A percentile compares a stretch with the other conserved stretches of the same genome.
Conservation (phyloP, 2,113 vertebrate genomes). For the Athene noctua region DNA sequence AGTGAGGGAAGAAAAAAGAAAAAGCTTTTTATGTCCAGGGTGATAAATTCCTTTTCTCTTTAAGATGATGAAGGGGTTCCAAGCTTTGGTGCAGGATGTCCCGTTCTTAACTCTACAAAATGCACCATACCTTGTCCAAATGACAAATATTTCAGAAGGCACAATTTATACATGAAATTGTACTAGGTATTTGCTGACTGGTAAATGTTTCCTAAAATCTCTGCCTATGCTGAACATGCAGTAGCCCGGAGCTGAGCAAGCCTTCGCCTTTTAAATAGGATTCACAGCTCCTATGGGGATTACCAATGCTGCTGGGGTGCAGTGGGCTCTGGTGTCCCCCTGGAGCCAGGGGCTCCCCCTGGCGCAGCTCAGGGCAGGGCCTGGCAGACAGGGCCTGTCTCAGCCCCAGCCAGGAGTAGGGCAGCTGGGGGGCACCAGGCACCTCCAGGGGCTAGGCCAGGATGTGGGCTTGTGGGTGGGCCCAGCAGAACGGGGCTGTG, state of each 20-base stretch:
- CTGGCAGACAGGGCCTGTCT: not conserved
- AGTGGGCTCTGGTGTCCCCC: not conserved
- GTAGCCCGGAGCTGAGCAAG: not conserved
- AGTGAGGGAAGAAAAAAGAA: not conserved
- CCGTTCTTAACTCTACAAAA: not conserved
- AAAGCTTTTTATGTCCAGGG: not conserved
- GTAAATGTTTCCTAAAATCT: not conserved
- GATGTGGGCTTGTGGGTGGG: fast-evolving
- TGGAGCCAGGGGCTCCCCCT: fast-evolving
- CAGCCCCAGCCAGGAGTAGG: fast-evolving
- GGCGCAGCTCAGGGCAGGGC: not conserved
- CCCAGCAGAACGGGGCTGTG: not conserved
- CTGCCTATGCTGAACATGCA: not conserved
- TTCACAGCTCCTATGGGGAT: not conserved
- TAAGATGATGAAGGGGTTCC: not conserved
- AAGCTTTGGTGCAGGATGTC: not conserved
- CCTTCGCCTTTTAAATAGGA: not conserved
- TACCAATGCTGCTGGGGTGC: fast-evolving
- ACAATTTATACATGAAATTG: not conserved
- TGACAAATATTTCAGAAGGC: not conserved
- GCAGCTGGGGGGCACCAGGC: not conserved
- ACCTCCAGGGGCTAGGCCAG: not conserved
- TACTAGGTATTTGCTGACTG: not conserved
- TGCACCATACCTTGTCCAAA: not conserved
- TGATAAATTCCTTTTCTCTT: not conserved